Base-by-base conservation (phyloP, 2,888 invertebrate genomes). In the Agriotes lineatus region DNA sequence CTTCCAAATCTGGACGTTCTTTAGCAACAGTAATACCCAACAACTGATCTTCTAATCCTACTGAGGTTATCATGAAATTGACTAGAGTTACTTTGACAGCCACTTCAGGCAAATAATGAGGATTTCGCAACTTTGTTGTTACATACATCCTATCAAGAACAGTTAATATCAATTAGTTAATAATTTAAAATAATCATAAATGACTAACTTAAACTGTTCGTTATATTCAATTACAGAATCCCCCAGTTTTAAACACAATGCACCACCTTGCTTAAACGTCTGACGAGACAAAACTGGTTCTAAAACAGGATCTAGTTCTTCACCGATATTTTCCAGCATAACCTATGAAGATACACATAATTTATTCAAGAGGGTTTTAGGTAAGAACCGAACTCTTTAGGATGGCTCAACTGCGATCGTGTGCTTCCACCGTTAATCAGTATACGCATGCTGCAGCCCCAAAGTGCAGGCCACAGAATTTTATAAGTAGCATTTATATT, bases 41-140 rank as follows among this genome's bases (percentile, higher is more conserved):
- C 50, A 97, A 83, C 82, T 97, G 97, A 80, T 96, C 96, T 85
- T 95, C 91, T 22, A 97, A 85, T 0, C 97, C 97, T 61, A 91
- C 92, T 42, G 90, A 89, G 2, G 96, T 97, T 75, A 97, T 91
- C 93, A 96, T 94, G 81, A 97, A 97, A 85, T 97, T 97, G 1
- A 97, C 88, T 18, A 97, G 82, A 0, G 96, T 95, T 4, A 94
- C 93, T 82, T 97, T 96, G 0, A 96, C 96, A 0, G 96, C 94
- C 4, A 96, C 91, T 85, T 98, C 97, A 0, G 97, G 97, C 61
- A 96, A 83, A 81, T 96, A 97, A 84, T 97, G 97, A 0, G 97
- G 97, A 85, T 97, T 97, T 18, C 95, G 88, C 48, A 96, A 85
- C 81, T 96, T 97, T 1, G 97, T 97, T 14, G 96, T 96, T 75